Conservation (phyloP, 2,113 vertebrate species). For the Sakesphorus luctuosus region DNA sequence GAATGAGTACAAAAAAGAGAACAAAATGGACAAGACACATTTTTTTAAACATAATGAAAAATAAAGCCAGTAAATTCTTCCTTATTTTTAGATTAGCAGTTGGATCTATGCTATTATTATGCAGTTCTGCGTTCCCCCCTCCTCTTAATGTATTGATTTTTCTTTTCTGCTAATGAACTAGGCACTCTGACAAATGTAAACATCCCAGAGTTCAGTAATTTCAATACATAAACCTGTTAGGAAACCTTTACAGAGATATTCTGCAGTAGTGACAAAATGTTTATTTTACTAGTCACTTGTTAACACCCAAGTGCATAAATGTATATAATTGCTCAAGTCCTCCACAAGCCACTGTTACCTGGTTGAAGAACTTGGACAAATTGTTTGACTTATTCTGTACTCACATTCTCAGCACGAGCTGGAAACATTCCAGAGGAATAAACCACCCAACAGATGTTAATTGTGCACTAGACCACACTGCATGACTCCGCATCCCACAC, state of each 20-base stretch:
- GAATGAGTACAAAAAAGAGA: neutral
- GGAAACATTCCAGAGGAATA: constrained; percentile 12
- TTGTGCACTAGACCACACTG: neutral
- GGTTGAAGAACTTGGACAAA: constrained; percentile 23
- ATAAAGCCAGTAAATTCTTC: neutral
- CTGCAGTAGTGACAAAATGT: neutral
- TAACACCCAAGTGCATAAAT: neutral
- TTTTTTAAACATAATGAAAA: neutral
- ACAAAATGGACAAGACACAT: neutral
- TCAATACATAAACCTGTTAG: neutral
- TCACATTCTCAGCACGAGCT: neutral
- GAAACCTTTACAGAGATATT: neutral
- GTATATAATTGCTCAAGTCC: neutral
- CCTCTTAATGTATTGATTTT: constrained; percentile 14
- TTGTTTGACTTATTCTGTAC: constrained; percentile 1
- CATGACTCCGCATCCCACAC: neutral
- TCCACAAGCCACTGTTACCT: neutral
- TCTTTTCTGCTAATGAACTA: constrained; percentile 25
- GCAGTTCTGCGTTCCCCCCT: neutral
- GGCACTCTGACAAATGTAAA: constrained; percentile 27
- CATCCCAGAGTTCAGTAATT: neutral
- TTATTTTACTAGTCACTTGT: neutral
- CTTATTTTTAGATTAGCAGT: neutral
- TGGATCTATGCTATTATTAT: neutral
- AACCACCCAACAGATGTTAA: constrained; percentile 52